Conservation (phyloP, 2,113 vertebrate species). For the Aptenodytes patagonicus region DNA sequence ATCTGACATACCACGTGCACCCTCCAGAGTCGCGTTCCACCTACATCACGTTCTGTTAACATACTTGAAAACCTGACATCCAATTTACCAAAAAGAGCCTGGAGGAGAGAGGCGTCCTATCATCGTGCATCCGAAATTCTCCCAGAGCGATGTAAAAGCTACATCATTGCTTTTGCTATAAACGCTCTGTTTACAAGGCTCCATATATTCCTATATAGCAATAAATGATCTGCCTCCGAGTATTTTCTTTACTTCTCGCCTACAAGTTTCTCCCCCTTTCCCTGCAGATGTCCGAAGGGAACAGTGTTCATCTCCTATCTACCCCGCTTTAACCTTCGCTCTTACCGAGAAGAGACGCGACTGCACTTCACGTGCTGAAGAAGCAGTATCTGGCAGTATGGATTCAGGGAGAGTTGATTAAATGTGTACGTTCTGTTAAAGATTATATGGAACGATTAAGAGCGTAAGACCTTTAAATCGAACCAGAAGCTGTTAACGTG, state of each 20-base stretch:
- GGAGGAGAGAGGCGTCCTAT: not conserved
- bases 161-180: not conserved
- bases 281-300: not conserved
- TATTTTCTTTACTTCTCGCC: constrained; percentile 14
- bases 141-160: constrained; percentile 18
- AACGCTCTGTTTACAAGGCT: constrained; percentile 23
- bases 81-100: not conserved
- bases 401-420: constrained; percentile 46
- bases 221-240: constrained; percentile 1
- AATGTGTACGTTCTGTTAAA: constrained; percentile 18
- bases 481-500: constrained; percentile 53
- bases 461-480: constrained; percentile 60
- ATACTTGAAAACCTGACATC: not conserved
- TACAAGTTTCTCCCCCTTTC: not conserved
- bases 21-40: not conserved
- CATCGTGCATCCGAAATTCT: not conserved
- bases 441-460: constrained; percentile 52
- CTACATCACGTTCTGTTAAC: not conserved
- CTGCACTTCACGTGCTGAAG: not conserved
- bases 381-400: constrained; percentile 47
- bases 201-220: constrained; percentile 1
- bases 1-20: rapidly evolving
- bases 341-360: not conserved
- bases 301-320: not conserved
- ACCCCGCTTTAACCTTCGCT: not conserved